Evolutionary conservation across 2,113 vertebrate species (phyloP), one percentile per base, ranked within the genome.

Genomic region (Tinamus guttatus): DNA sequence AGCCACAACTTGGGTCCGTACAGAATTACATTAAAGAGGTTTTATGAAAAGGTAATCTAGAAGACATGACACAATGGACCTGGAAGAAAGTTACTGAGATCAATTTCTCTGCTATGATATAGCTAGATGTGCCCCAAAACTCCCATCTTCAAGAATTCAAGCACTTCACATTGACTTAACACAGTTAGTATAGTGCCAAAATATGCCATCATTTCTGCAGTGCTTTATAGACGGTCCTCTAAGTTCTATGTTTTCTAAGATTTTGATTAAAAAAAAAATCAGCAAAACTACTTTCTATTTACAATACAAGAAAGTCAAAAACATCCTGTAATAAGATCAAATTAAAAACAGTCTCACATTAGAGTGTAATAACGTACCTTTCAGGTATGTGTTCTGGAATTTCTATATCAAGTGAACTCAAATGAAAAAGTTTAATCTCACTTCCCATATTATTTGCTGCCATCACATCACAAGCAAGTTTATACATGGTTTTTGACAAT

Each of bases 401-500:
- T 92, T 99, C 98, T 98, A 99, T 97, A 59, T 99, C 99, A 43
- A 99, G 97, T 12, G 99, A 99, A 96, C 99, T 99, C 98, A 98
- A 98, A 82, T 99, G 99, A 36, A 99, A 94, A 85, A 99, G 98
- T 88, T 98, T 98, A 94, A 99, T 99, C 68, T 96, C 96, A 19
- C 95, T 95, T 32, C 98, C 98, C 99, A 99, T 99, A 28, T 98
- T 97, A 76, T 99, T 99, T 73, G 99, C 99, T 27, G 98, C 95
- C 65, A 99, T 91, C 58, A 99, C 99, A 85, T 99, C 99, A 86
- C 98, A 91, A 62, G 99, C 99, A 94, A 99, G 96, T 62, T 99
- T 99, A 86, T 99, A 99, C 99, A 99, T 99, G 4, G 99, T 99
- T 98, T 99, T 99, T 3, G 99, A 99, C 45, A 99, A 97, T 74